Conservation (phyloP, 2,888 invertebrate genomes). For the Cantharis rufa region DNA sequence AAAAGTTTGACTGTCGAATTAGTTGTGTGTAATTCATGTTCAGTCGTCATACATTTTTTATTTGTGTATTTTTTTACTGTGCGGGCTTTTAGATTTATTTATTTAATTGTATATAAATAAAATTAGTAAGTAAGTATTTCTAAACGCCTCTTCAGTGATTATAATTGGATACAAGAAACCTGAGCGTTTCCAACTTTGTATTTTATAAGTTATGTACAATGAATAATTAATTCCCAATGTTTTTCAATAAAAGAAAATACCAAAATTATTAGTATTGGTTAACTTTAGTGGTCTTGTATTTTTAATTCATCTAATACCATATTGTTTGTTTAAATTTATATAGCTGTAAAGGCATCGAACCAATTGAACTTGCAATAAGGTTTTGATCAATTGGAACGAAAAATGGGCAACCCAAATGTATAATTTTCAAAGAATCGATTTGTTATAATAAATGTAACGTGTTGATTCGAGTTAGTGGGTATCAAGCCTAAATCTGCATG, state of each 20-base stretch:
- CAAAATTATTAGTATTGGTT: neutral
- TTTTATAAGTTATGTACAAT: conserved; percentile 35
- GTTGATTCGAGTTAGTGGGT: too few species aligned
- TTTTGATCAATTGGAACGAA: too few species aligned
- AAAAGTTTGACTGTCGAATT: conserved; percentile 16
- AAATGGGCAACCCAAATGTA: too few species aligned
- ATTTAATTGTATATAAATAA: conserved; percentile 19
- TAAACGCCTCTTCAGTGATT: conserved; percentile 32
- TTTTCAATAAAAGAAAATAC: conserved; percentile 34
- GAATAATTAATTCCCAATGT: conserved; percentile 31
- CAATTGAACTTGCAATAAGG: too few species aligned
- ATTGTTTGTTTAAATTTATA: too few species aligned
- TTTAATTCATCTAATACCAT: neutral
- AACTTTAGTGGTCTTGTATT: neutral
- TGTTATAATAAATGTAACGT: too few species aligned
- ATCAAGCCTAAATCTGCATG: too few species aligned
- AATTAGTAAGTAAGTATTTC: conserved; percentile 17
- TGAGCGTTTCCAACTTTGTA: conserved; percentile 27
- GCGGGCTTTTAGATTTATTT: conserved; percentile 22
- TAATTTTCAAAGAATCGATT: too few species aligned
- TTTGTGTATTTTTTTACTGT: conserved; percentile 8
- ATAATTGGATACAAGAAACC: conserved; percentile 11
- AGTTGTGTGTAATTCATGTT: conserved; percentile 23
- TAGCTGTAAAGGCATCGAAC: too few species aligned
- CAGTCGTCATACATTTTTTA: neutral